Percentiles rank a stretch among this genome's conserved stretches.
These are phyloP conservation scores for Aethina tumida DNA, from an alignment of 1,140 invertebrate species.

Conservation along the genomic window DNA sequence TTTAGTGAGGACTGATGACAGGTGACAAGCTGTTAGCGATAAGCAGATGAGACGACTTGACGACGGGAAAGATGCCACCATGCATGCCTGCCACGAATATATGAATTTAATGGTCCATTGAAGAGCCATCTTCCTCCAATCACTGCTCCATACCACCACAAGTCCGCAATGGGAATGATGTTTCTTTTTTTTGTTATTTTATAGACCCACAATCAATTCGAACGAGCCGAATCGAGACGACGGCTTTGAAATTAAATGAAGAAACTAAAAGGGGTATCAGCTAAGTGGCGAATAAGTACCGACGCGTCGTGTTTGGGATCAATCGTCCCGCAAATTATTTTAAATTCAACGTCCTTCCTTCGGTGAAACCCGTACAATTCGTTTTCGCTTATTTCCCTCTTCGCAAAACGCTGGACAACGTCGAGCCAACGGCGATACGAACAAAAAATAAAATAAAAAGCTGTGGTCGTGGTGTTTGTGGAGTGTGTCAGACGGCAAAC, in stretches of 20 bases:
- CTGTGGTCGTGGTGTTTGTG: conserved; percentile 8
- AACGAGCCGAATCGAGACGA: no score
- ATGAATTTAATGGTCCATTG: not conserved
- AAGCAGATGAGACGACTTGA: conserved; percentile 14
- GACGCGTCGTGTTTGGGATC: no score
- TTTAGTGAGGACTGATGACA: conserved; percentile 15
- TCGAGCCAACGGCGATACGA: conserved; percentile 4
- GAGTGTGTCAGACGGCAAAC: no score
- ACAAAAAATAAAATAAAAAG: conserved; percentile 12
- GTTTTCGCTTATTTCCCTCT: not conserved
- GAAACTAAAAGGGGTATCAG: no score
- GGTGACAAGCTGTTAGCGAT: conserved; percentile 18
- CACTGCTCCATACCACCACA: no score
- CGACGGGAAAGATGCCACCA: not conserved
- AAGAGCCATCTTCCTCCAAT: no score
- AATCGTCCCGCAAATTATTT: not conserved
- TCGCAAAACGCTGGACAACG: not conserved
- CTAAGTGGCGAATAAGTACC: no score
- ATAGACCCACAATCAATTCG: not conserved
- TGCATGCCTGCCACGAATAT: not conserved
- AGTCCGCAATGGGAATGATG: no score
- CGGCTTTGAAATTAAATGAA: no score
- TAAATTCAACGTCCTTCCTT: not conserved
- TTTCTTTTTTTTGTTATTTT: not conserved
- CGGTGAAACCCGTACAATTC: not conserved